phyloP scores from a whole-genome alignment of 2,113 vertebrate genomes.

The Octodon degus region DNA sequence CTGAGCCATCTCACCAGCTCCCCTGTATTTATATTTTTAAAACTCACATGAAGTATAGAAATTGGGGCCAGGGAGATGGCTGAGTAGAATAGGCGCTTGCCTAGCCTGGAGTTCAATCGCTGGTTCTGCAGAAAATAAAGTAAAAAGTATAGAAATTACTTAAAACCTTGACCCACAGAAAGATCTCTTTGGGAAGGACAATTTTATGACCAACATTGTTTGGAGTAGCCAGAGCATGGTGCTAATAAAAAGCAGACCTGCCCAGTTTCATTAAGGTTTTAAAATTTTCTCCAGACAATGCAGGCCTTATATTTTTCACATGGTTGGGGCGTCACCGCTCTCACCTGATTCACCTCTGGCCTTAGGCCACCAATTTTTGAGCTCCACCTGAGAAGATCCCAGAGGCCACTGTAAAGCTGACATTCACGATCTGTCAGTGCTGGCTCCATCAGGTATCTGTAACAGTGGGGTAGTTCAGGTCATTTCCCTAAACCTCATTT shows the following conservation, averaged over 20 bases:
- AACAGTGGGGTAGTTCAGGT: neutral
- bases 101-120: too few species aligned
- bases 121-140: too few species aligned
- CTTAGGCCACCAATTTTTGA: conserved; percentile 46
- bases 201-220: conserved; percentile 43
- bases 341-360: conserved; percentile 52
- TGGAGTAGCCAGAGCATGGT: neutral
- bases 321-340: neutral
- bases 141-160: neutral
- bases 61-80: too few species aligned
- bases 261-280: conserved; percentile 52
- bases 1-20: too few species aligned
- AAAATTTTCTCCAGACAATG: conserved; percentile 30
- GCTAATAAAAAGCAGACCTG: conserved; percentile 44
- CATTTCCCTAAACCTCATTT: conserved; percentile 35
- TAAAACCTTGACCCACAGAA: conserved; percentile 35
- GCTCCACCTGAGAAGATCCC: neutral
- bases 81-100: too few species aligned
- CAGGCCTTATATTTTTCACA: neutral
- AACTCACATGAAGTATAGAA: neutral
- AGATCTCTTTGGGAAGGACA: conserved; percentile 20
- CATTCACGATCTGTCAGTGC: neutral
- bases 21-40: conserved; percentile 30
- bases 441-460: neutral
- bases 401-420: conserved; percentile 34